These are phyloP conservation scores for Trachelus troglodyta DNA, from an alignment of 2,888 invertebrate genomes.

Conservation along the genomic window DNA sequence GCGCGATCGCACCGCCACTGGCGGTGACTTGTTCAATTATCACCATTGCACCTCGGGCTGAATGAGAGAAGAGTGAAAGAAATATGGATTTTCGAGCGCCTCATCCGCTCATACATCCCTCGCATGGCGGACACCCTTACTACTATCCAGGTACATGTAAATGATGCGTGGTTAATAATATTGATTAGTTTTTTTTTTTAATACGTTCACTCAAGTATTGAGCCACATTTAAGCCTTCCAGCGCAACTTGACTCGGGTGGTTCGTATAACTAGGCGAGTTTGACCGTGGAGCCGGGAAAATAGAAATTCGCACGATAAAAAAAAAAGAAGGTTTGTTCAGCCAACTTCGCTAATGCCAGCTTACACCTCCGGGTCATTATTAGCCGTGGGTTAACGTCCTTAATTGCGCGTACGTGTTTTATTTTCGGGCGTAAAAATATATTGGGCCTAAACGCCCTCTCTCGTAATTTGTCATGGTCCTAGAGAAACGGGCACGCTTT, in stretches of 20 bases:
- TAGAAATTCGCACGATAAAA: background rate
- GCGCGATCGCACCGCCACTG: constrained; percentile 1
- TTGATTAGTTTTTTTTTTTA: background rate
- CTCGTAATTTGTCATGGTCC: no score
- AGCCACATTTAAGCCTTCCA: background rate
- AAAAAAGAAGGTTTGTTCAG: background rate
- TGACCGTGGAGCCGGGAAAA: background rate
- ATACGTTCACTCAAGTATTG: background rate
- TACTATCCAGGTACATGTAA: constrained; percentile 45
- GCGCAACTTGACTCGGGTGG: background rate
- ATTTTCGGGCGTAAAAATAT: background rate
- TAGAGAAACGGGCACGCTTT: background rate
- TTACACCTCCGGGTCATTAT: background rate
- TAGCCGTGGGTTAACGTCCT: background rate
- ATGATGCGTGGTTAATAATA: background rate
- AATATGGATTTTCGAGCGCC: constrained; percentile 64
- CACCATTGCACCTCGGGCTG: background rate
- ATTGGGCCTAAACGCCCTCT: background rate
- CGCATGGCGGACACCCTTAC: constrained; percentile 60
- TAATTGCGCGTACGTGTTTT: background rate
- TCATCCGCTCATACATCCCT: constrained; percentile 60
- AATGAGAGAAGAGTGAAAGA: constrained; percentile 12
- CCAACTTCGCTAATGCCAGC: background rate
- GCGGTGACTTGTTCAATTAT: background rate
- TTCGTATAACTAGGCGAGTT: background rate